Evolutionary conservation across 1,140 invertebrate genomes (phyloP), one percentile per base, ranked within the genome.

Genomic region (Drosophila yakuba): DNA sequence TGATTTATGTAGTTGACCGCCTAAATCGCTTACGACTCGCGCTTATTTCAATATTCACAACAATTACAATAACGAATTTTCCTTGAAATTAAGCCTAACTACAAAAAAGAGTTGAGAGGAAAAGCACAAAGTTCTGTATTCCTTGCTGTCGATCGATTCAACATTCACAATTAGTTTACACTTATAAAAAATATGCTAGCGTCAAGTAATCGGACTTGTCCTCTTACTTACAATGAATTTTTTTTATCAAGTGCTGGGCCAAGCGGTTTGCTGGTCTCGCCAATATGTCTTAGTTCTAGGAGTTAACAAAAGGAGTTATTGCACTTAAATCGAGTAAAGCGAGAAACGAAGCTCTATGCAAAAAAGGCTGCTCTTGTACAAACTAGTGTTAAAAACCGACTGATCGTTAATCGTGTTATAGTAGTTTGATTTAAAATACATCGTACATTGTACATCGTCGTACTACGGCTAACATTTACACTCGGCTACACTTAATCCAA

Each of bases 31-130:
- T 86, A 88, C 77, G 77, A 80, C 72, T 81, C 45, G 57, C 71
- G 77, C 79, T 85, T 85, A 78, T 75, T 85, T 86, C 59, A 82
- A 86, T 89, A 89, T 89, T 89, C 85, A 89, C 85, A 89, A 89
- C 85, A 89, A 89, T 84, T 86, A 86, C 80, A 84, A 84, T 89
- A 89, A 89, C 85, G 85, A 89, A 89, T 81, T 90, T 89, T 88
- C 64, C 52, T 90, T 78, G 74, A 89, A 89, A 84, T 89, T 90
- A 90, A 84, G 80, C 85, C 85, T 89, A 89, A 67, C 85, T 89
- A 89, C 85, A 64, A 84, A 89, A 85, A 75, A 78, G 77, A 80
- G 77, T 80, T 55, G 66, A 80, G 85, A 89, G 84, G 74, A 89
- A 89, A 89, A 89, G 84, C 84, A 89, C 84, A 89, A 61, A 80